phyloP scores from a whole-genome alignment of 2,888 invertebrate genomes.

The Tiliacea aurago region DNA sequence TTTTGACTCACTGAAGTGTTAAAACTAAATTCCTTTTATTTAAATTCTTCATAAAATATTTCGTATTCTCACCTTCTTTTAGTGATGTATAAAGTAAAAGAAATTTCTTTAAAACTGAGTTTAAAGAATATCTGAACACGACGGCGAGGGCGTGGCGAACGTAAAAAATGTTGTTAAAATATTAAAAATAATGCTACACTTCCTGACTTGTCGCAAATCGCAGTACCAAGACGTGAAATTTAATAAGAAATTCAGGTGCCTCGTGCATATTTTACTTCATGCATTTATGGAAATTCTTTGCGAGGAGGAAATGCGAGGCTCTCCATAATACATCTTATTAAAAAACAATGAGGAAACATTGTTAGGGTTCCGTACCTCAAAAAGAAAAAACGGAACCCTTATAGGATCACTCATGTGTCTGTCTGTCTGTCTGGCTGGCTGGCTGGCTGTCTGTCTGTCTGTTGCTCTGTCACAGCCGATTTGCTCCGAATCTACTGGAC shows the following conservation, averaged over 20 bases:
- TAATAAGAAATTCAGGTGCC: conserved; percentile 18
- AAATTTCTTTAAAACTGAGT: neutral
- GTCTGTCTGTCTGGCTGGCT: no score
- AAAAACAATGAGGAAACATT: neutral
- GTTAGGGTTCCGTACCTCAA: no score
- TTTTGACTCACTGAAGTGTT: conserved; percentile 33
- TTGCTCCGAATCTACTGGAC: no score
- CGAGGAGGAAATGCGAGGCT: neutral
- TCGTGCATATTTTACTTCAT: conserved; percentile 31
- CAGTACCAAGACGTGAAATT: conserved; percentile 17
- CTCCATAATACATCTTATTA: neutral
- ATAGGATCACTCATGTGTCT: no score
- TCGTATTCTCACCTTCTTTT: conserved; percentile 18
- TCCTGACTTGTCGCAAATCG: conserved; percentile 23
- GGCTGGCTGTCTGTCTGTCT: no score
- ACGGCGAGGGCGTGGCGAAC: neutral
- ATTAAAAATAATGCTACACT: conserved; percentile 10
- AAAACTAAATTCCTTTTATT: conserved; percentile 38
- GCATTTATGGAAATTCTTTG: conserved; percentile 17
- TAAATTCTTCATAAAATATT: conserved; percentile 34
- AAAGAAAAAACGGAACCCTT: no score
- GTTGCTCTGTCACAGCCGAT: no score
- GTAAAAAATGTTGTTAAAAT: neutral
- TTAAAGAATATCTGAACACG: neutral
- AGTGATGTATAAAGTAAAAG: conserved; percentile 31